phyloP scores from a whole-genome alignment of 2,888 invertebrate species.

The Pardosa pseudoannulata region DNA sequence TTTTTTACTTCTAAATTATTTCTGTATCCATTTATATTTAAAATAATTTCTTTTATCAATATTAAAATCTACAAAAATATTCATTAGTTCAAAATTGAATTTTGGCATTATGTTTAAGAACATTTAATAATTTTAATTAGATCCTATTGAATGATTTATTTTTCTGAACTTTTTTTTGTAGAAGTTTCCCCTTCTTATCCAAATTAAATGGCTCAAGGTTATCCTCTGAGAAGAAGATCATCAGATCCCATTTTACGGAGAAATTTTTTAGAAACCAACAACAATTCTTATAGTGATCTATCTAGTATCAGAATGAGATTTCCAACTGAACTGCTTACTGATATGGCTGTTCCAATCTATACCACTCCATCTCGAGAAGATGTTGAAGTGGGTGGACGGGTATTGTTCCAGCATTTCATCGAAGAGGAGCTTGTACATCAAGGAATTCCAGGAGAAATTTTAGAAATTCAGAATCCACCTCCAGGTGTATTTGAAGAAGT shows the following conservation, averaged over 20 bases:
- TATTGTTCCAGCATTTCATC: constrained; percentile 39
- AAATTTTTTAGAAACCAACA: neutral
- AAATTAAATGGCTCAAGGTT: constrained; percentile 12
- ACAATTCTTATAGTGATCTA: neutral
- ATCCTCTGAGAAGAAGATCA: neutral
- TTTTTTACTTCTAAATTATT: too few species aligned
- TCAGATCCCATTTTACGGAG: neutral
- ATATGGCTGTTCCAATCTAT: constrained; percentile 16
- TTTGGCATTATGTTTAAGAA: too few species aligned
- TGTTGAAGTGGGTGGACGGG: neutral
- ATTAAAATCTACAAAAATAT: too few species aligned
- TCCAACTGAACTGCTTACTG: neutral
- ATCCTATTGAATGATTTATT: too few species aligned
- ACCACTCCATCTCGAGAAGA: constrained; percentile 9
- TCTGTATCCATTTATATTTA: too few species aligned
- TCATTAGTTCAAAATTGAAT: too few species aligned
- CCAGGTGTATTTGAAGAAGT: neutral
- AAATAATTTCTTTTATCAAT: too few species aligned
- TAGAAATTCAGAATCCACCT: neutral
- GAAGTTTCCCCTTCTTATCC: too few species aligned
- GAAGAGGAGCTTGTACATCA: constrained; percentile 35
- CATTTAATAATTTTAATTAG: too few species aligned
- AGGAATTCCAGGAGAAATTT: constrained; percentile 7
- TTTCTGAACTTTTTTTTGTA: too few species aligned
- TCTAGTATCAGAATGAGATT: neutral